phyloP scores from a whole-genome alignment of 2,888 invertebrate species.

The Melikaiella ostensackeni region DNA sequence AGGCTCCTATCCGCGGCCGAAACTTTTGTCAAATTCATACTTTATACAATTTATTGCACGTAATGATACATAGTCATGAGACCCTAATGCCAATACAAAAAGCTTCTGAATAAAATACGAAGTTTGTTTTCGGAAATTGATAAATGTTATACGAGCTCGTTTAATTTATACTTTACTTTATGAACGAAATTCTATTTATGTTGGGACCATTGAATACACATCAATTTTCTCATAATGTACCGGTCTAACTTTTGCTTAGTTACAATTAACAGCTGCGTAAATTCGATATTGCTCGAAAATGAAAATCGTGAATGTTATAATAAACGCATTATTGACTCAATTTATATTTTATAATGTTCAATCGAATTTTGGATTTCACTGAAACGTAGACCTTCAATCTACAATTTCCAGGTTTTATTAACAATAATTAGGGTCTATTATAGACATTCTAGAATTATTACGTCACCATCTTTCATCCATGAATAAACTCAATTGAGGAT shows the following conservation, averaged over 20 bases:
- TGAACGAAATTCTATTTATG: background rate
- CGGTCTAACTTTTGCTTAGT: background rate
- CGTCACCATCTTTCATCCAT: background rate
- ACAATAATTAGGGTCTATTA: background rate
- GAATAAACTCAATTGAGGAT: slow-evolving; percentile 4
- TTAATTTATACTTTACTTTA: slow-evolving; percentile 27
- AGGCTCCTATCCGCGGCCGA: too few relatives aligned
- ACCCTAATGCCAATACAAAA: too few relatives aligned
- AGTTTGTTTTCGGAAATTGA: slow-evolving; percentile 6
- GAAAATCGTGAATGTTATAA: background rate
- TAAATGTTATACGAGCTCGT: background rate
- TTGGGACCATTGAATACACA: background rate
- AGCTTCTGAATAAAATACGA: background rate
- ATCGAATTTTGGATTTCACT: too few relatives aligned
- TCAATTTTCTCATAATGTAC: slow-evolving; percentile 3
- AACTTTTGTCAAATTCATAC: too few relatives aligned
- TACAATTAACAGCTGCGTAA: background rate
- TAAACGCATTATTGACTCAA: too few relatives aligned
- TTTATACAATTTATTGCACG: too few relatives aligned
- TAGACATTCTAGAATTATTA: background rate
- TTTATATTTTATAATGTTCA: too few relatives aligned
- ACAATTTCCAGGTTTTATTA: background rate
- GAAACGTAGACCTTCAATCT: too few relatives aligned
- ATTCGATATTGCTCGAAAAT: background rate
- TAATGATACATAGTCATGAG: too few relatives aligned